Base-by-base conservation (phyloP, 64 coral and sea anemone genomes). In the Montipora efflorescens region DNA sequence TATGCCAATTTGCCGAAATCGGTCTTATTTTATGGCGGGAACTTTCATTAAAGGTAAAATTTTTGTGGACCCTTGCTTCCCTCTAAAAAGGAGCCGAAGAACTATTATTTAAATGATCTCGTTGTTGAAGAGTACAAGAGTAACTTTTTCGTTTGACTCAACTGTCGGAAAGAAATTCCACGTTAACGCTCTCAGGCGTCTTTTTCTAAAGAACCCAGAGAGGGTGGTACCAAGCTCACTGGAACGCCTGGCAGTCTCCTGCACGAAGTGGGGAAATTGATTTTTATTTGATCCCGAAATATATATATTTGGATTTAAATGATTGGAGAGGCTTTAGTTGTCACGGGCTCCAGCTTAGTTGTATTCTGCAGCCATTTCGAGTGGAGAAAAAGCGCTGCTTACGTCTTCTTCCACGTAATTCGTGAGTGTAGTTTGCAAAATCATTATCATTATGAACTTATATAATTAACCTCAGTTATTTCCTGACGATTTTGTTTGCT, bases 311-410 rank as follows among this genome's bases (percentile, higher is more conserved):
- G 19, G 8, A 61, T 21, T 12, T 20, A 78, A 68, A 86, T 90
- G 93, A 23, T 72, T 47, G 83, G 77, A 67, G 93, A 95, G 15
- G 78, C 81, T 52, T 53, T 82, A 58, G 49, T 95, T 47, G 93
- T 90, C 62, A 64, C 89, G 57, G 43, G 46, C 5, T 67, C 80
- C 20, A 95, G 93, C 67, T 71, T 90, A 48, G 84, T 75, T 36
- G 68, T 90, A 77, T 90, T 90, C 77, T 90, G 88, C 48, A 95
- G 83, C 66, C 8, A 71, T 59, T 95, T 90, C 67, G 85, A 90
- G 52, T 88, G 83, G 80, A 95, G 74, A 71, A 53, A 95, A 76
- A 81, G 88, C 18, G 88, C 73, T 71, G 88, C 88, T 67, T 95
- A 90, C 48, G 79, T 68, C 67, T 2, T 90, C 19, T 95, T 95